Percentiles rank a stretch among this genome's conserved stretches.
Conservation (phyloP, 2,113 vertebrate genomes). For the Plotosus lineatus region DNA sequence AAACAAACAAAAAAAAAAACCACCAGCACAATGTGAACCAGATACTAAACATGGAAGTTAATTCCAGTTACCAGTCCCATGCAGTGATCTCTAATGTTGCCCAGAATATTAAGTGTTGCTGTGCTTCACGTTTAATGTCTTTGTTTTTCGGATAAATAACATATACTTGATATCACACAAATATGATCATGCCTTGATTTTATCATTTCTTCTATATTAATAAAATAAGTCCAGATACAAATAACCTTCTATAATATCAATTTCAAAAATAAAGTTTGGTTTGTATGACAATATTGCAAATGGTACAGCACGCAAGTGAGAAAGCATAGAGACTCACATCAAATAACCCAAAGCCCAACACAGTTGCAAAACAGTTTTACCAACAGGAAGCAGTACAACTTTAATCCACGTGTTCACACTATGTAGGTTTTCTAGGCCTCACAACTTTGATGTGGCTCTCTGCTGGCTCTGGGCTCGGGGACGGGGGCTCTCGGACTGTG, state of each 20-base stretch:
- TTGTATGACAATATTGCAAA: background rate
- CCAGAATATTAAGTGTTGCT: background rate
- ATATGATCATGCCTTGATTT: background rate
- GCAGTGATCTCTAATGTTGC: background rate
- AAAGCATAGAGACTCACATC: conserved; percentile 1
- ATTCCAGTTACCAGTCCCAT: background rate
- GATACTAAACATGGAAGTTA: background rate
- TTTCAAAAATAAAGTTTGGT: conserved; percentile 4
- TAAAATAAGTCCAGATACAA: background rate
- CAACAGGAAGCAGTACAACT: background rate
- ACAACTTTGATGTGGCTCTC: conserved; percentile 37
- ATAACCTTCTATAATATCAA: background rate
- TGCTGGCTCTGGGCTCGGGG: conserved; percentile 10
- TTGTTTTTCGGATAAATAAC: background rate
- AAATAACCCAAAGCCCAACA: conserved; percentile 1
- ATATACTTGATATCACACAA: background rate
- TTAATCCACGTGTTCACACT: background rate
- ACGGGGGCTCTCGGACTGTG: conserved; percentile 5
- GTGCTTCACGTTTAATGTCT: background rate
- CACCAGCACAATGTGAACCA: background rate
- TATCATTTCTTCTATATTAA: background rate
- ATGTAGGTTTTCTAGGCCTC: background rate
- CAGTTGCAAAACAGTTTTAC: background rate
- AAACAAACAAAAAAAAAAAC: no score
- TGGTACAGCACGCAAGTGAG: background rate